Base-by-base conservation (phyloP, 2,888 invertebrate genomes). In the Acanthococcus lagerstroemiae region DNA sequence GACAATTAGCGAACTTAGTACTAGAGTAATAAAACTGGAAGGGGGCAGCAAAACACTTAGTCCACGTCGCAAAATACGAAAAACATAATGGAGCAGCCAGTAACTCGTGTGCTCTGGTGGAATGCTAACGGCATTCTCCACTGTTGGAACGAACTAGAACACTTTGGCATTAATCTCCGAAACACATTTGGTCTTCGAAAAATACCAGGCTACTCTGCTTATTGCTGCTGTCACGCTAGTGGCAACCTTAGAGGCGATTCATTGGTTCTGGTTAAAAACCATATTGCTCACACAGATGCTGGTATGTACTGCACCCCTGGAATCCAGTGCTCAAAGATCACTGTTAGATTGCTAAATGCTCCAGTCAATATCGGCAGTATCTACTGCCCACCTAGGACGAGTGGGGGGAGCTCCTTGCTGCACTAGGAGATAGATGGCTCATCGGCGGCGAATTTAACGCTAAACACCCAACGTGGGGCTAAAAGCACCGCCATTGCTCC, bases 371-470 rank as follows among this genome's bases (percentile, higher is more conserved):
- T n/a, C n/a, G n/a, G n/a, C n/a, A n/a, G n/a, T n/a, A n/a, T 37
- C 37, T 37, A 15, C 7, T 37, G 15, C 37, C 24, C 7, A 19
- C 6, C n/a, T 5, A 55, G 5, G 24, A 12, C 17, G 22, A 55
- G 22, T 55, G 15, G 15, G 12, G 6, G 15, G 6, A 55, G 48
- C 71, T 69, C 44, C 69, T 71, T 45, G 30, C 57, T 19, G 58
- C 67, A 19, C 67, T 71, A 19, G 71, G 69, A n/a, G 22, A 27
- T 9, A 66, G 63, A 46, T 71, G 71, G 55, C 65, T 71, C 15
- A 27, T 68, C 15, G 70, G 70, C 12, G 71, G 71, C 9, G 70
- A 72, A 48, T 72, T 60, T 45, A 72, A 72, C 55, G 67, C n/a
- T n/a, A n/a, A n/a, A n/a, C n/a, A n/a, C n/a, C n/a, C n/a, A n/a